Evolutionary conservation across 2,797 vertebrate genomes (phyloP).

Genomic region (Pygocentrus nattereri): DNA sequence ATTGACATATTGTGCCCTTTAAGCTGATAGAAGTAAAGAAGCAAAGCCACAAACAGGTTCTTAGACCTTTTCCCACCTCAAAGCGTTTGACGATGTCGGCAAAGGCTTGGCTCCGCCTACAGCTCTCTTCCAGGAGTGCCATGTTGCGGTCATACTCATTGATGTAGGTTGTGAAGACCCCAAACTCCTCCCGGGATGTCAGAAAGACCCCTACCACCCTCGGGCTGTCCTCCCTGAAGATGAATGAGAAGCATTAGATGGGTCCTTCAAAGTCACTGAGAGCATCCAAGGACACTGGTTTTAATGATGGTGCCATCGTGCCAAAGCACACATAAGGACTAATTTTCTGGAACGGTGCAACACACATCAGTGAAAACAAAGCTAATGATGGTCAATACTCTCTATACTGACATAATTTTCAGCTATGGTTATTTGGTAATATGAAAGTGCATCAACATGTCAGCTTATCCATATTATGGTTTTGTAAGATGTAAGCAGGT

Average conservation of each 20-base stretch:
- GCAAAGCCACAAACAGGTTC: not conserved
- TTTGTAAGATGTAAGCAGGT: no score
- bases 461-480: no score
- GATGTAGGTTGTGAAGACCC: conserved; percentile 88
- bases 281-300: conserved; percentile 40
- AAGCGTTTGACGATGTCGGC: conserved; percentile 82
- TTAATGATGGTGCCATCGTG: conserved; percentile 22
- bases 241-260: conserved; percentile 27
- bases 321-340: conserved; percentile 1
- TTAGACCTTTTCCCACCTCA: conserved; percentile 81
- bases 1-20: no score
- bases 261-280: conserved; percentile 8
- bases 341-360: not conserved
- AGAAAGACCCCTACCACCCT: conserved; percentile 90
- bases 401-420: not conserved
- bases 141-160: conserved; percentile 90
- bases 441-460: not conserved
- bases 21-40: not conserved
- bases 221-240: conserved; percentile 88
- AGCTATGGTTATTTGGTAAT: not conserved
- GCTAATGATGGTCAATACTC: not conserved
- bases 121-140: conserved; percentile 87
- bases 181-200: conserved; percentile 82
- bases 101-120: conserved; percentile 79
- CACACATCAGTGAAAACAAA: conserved; percentile 5